Evolutionary conservation across 2,113 vertebrate genomes (phyloP), one percentile per base, ranked within the genome.

Genomic region (Sakesphorus luctuosus): DNA sequence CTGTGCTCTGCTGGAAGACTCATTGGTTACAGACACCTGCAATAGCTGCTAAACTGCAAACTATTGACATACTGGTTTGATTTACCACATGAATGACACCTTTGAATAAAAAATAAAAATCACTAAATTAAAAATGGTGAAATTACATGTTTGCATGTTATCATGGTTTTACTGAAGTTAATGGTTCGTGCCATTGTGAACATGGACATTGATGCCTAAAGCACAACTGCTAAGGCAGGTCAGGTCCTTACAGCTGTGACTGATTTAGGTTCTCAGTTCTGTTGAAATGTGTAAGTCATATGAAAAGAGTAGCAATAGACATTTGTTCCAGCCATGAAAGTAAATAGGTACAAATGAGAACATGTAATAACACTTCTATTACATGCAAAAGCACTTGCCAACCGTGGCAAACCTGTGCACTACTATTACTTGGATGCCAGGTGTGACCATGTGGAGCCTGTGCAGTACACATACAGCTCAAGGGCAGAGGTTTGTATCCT

Each of bases 51-150:
- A 33, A 90, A 68, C 18, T 35, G 76, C 72, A 84, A 65, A 61
- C 26, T n/a, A 67, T 28, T 10, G 40, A 56, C 15, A 36, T 6
- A 36, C 6, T 31, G 44, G 31, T 79, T 71, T 82, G 56, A 87
- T 82, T 84, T 50, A 92, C 50, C 18, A 16, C 25, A 7, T 3
- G 13, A n/a, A 38, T 52, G 25, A 69, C 21, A 59, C 35, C 3
- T 75, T 47, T 43, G 29, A 68, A 61, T 40, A 43, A 78, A 71
- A 79, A 88, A 47, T 6, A 23, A 78, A 67, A 35, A 40, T 15
- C 6, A 43, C 29, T 79, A 26, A 68, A 88, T 50, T 56, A 33
- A 43, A 87, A 62, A 2, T 0, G 0, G 11, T 47, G 7, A 3
- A 9, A 79, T 83, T 56, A 69, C 18, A 44, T 55, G 58, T 56